Evolutionary conservation across 2,888 invertebrate species (phyloP), one percentile per base, ranked within the genome.

Genomic region (Sminthurinus aureus): DNA sequence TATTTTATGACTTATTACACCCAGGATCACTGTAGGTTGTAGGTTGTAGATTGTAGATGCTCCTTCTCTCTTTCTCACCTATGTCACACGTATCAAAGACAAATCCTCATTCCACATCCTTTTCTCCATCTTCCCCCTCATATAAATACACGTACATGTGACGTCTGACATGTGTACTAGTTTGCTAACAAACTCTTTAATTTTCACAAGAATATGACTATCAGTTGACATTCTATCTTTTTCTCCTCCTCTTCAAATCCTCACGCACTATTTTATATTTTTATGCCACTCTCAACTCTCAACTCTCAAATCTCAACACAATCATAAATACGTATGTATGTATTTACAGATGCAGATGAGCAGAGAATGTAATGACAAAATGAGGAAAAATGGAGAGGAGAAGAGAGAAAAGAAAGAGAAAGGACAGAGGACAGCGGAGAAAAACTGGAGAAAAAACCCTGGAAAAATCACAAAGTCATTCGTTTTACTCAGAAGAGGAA

Each of bases 1-100:
- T 86, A 82, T 85, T 86, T 86, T 86, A 86, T 86, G 85, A 86
- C 86, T 86, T 86, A 86, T 86, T 86, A 85, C 85, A 82, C 64
- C 77, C 82, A 85, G 83, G 73, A 81, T 66, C 71, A 81, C 64
- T 76, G 22, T n/a, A n/a, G n/a, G n/a, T n/a, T 74, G 76, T 67
- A 67, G 67, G 24, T 74, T 66, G 22, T 26, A 50, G 64, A 71
- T 79, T 73, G 51, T 76, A n/a, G n/a, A 67, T 22, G n/a, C 67
- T 13, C 64, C n/a, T 38, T 38, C 76, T 50, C 69, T 66, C 67
- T 77, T 75, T 50, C 51, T 38, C 52, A 20, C 71, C 81, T 52
- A 73, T 81, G 11, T 69, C 71, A 69, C 80, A 73, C 80, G 52
- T 71, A 80, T 51, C 80, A 69, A 24, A 71, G 51, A 80, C 74